These are phyloP conservation scores for Ispidina lecontei DNA, from an alignment of 2,797 vertebrate genomes.

Conservation along the genomic window DNA sequence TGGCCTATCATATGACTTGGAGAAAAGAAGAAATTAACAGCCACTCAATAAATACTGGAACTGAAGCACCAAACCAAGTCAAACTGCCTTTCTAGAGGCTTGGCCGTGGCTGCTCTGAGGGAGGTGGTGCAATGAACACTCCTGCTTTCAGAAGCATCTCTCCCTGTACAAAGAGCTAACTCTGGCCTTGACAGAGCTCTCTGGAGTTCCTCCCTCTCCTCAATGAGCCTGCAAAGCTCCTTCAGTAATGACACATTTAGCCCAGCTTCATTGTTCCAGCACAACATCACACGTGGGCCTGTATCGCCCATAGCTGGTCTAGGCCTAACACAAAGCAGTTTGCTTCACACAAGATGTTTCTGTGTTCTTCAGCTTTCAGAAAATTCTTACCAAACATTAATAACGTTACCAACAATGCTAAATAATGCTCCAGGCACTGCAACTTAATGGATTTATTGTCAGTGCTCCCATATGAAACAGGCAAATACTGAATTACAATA, in stretches of 20 bases:
- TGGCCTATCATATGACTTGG: neutral
- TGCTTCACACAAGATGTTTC: neutral
- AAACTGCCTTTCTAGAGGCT: neutral
- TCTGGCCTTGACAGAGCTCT: accelerated
- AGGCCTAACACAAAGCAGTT: neutral
- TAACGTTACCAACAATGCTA: neutral
- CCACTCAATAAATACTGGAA: too few species aligned
- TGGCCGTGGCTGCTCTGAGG: neutral
- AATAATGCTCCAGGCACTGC: neutral
- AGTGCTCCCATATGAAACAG: neutral
- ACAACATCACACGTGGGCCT: accelerated
- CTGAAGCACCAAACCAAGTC: neutral
- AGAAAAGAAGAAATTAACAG: too few species aligned
- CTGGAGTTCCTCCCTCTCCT: neutral
- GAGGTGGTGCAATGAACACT: neutral
- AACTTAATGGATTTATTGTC: neutral
- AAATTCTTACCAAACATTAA: neutral
- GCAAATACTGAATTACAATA: neutral
- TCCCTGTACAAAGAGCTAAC: neutral
- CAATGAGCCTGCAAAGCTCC: neutral
- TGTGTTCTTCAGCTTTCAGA: neutral
- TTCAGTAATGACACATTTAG: neutral
- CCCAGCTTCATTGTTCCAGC: neutral
- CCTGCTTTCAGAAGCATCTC: neutral
- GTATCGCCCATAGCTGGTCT: neutral